Evolutionary conservation across 1,140 invertebrate species (phyloP).

Genomic region (Wiebesia pumilae): DNA sequence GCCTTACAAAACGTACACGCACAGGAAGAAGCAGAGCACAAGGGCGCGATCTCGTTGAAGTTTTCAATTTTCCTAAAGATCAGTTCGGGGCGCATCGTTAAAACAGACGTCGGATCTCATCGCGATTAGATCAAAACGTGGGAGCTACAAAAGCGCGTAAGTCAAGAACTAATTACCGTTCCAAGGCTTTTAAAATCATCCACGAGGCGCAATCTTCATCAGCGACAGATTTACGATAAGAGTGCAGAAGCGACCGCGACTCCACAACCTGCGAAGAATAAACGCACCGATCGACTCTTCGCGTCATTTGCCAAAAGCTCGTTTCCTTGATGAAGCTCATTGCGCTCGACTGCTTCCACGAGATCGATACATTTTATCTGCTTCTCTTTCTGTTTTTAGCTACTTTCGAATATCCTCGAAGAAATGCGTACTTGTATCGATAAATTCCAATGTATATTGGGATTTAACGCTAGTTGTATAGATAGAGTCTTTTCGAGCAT

Average conservation of each 20-base stretch:
- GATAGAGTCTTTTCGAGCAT: too few relatives aligned
- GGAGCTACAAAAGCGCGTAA: neutral
- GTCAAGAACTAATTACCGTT: neutral
- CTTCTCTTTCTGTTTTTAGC: too few relatives aligned
- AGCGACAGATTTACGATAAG: neutral
- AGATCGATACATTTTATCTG: too few relatives aligned
- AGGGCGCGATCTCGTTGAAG: neutral
- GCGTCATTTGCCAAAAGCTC: neutral
- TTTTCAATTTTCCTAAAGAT: neutral
- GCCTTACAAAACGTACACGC: too few relatives aligned
- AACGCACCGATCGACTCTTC: neutral
- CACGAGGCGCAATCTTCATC: neutral
- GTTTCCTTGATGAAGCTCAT: neutral
- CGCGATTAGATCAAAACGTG: neutral
- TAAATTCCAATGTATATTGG: too few relatives aligned
- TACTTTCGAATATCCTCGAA: too few relatives aligned
- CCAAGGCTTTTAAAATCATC: neutral
- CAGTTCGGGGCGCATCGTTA: neutral
- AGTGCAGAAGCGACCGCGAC: neutral
- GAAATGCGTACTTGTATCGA: too few relatives aligned
- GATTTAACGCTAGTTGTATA: too few relatives aligned
- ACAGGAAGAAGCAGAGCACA: too few relatives aligned
- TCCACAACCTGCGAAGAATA: neutral
- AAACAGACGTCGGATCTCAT: too few relatives aligned
- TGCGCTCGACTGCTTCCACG: too few relatives aligned